Percentiles rank a stretch among this genome's conserved stretches.
Conservation (phyloP, 2,888 invertebrate genomes). For the Pyrocoelia pectoralis region DNA sequence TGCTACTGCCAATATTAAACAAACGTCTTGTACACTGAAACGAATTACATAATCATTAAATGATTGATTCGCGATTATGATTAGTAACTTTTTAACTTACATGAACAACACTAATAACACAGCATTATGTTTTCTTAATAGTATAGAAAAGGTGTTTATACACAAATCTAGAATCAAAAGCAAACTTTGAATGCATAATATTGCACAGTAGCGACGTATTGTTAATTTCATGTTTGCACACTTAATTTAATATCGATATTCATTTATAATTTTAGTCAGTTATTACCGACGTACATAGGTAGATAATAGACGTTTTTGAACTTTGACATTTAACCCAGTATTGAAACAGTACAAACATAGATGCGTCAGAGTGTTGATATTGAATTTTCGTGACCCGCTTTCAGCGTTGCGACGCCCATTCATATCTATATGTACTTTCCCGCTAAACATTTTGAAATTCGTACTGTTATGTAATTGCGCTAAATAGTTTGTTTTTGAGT, state of each 20-base stretch:
- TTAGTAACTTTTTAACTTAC: constrained; percentile 51
- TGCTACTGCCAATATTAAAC: constrained; percentile 82
- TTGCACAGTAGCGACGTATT: constrained; percentile 50
- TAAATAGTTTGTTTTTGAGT: no score
- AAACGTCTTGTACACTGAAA: constrained; percentile 85
- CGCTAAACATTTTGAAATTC: neutral
- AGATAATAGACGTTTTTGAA: constrained; percentile 2
- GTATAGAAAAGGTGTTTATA: constrained; percentile 55
- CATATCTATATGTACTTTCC: neutral
- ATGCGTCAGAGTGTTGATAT: constrained; percentile 42
- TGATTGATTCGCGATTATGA: neutral
- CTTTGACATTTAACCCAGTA: constrained; percentile 37
- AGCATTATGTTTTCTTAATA: constrained; percentile 55
- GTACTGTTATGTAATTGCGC: no score
- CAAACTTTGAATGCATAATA: constrained; percentile 53
- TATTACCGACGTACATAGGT: no score
- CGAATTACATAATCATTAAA: neutral
- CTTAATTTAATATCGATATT: neutral
- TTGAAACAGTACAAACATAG: constrained; percentile 37
- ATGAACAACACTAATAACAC: constrained; percentile 56
- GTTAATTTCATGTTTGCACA: constrained; percentile 51
- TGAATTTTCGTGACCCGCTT: constrained; percentile 42
- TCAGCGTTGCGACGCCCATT: constrained; percentile 31
- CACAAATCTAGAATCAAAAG: constrained; percentile 53
- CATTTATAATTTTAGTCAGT: constrained; percentile 8